Base-by-base conservation (phyloP, 2,113 vertebrate genomes). In the Chloropsis hardwickii region DNA sequence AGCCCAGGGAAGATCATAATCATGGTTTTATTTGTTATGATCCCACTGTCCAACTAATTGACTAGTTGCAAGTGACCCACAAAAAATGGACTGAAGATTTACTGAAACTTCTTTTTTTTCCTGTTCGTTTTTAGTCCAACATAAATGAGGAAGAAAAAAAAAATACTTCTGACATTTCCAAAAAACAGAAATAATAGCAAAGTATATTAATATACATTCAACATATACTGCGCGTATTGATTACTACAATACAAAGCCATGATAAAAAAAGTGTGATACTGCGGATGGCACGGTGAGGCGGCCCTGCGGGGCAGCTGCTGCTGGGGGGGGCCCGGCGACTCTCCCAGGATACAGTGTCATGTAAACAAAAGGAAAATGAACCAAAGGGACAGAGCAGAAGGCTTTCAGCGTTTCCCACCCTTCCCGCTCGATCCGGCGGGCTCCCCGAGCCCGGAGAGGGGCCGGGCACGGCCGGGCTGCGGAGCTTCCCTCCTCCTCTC, bases 131-230 rank as follows among this genome's bases (percentile, higher is more conserved):
- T 92, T 72, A 98, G 97, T 98, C 97, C 96, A 97, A 98, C 97
- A 93, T 97, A 98, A 97, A 97, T 81, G 96, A 98, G 96, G 97
- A 96, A 97, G 95, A 62, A 50, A 90, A 97, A 96, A 97, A 97
- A 98, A 97, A 97, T 97, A 98, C 96, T 98, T 97, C 91, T 87
- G 97, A 98, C 97, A 96, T 98, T 98, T 98, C 97, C 97, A 94
- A 96, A 98, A 97, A 97, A 97, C 98, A 98, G 98, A 98, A 97
- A 97, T 93, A 95, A 97, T 94, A 97, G 97, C 95, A 97, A 98
- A 98, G 97, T 97, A 97, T 97, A 96, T 98, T 95, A 96, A 97
- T 98, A 97, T 98, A 98, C 98, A 98, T 98, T 98, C 98, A 98
- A 98, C 98, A 97, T 95, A 98, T 90, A 98, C 97, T 96, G 97